Evolutionary conservation across 2,888 invertebrate genomes (phyloP).

Genomic region (Cylindroiulus punctatus): DNA sequence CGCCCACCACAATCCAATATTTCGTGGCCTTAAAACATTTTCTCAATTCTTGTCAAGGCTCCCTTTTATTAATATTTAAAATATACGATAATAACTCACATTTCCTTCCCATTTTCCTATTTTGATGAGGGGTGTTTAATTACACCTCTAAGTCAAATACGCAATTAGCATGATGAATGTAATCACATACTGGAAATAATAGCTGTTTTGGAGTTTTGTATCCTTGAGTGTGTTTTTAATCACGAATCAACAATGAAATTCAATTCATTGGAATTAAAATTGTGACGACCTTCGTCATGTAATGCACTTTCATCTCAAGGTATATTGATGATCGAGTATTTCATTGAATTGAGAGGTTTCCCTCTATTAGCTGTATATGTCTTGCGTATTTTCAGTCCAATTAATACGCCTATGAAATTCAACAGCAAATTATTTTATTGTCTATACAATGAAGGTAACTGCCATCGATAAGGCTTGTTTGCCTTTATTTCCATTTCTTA

Average conservation of each 20-base stretch:
- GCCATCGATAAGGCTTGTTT: too few relatives aligned
- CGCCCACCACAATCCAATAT: too few relatives aligned
- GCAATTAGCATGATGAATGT: slow-evolving; percentile 2
- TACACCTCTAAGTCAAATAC: not conserved
- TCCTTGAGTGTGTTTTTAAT: slow-evolving; percentile 3
- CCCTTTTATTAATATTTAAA: not conserved
- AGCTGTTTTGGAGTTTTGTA: not conserved
- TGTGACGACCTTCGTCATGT: not conserved
- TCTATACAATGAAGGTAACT: too few relatives aligned
- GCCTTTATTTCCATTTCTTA: too few relatives aligned
- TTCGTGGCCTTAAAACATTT: too few relatives aligned
- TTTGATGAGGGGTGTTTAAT: slow-evolving; percentile 29
- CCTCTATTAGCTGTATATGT: too few relatives aligned
- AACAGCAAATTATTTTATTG: too few relatives aligned
- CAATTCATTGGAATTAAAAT: not conserved
- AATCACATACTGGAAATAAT: not conserved
- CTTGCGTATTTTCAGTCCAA: too few relatives aligned
- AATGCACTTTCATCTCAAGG: not conserved
- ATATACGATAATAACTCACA: not conserved
- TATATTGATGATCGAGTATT: too few relatives aligned
- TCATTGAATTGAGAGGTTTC: too few relatives aligned
- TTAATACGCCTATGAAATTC: too few relatives aligned
- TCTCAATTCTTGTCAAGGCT: too few relatives aligned
- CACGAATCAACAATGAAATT: slow-evolving; percentile 13
- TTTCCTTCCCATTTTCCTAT: not conserved